phyloP scores from a whole-genome alignment of 1,140 invertebrate species.

The Metopolophium dirhodum region DNA sequence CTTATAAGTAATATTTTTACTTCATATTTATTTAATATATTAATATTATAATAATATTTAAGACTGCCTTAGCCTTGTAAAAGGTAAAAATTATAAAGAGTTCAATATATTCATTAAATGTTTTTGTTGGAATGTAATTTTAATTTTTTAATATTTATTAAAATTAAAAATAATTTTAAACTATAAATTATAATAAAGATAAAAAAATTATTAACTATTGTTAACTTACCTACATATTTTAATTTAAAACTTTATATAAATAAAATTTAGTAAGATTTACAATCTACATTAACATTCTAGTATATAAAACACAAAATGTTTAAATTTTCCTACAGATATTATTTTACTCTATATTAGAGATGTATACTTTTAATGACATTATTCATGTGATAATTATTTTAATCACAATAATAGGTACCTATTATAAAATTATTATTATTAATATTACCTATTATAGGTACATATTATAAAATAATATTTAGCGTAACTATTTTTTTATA shows the following conservation, averaged over 20 bases:
- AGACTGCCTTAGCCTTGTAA: neutral
- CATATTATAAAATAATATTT: neutral
- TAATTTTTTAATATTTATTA: slow-evolving; percentile 13
- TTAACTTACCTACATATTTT: neutral
- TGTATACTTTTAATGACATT: neutral
- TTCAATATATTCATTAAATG: neutral
- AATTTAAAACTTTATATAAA: neutral
- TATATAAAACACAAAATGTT: neutral
- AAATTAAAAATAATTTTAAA: neutral
- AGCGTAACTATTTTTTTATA: slow-evolving; percentile 1
- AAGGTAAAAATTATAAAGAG: neutral
- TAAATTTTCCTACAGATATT: neutral
- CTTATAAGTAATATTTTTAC: neutral
- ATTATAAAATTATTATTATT: neutral
- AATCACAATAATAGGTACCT: neutral
- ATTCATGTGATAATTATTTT: slow-evolving; percentile 1
- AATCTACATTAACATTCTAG: neutral
- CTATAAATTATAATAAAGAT: neutral
- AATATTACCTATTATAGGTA: neutral
- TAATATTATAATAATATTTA: neutral
- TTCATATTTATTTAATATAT: neutral
- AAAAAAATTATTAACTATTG: neutral
- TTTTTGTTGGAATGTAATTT: neutral
- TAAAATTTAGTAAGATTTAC: neutral
- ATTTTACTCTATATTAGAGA: slow-evolving; percentile 18